Evolutionary conservation across 2,888 invertebrate species (phyloP).

Genomic region (Salticus scenicus): DNA sequence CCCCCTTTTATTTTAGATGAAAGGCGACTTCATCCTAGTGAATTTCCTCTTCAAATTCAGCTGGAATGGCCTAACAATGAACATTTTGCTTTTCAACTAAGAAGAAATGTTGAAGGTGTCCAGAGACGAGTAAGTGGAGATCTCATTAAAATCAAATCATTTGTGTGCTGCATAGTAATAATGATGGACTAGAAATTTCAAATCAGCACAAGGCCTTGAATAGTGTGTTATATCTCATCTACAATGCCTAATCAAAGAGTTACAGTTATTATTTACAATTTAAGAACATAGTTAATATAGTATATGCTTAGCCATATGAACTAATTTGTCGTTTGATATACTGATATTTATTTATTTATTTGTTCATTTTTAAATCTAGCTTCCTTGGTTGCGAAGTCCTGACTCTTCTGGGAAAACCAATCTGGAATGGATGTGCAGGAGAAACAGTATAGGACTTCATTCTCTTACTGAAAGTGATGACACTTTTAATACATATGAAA

Average conservation of each 20-base stretch:
- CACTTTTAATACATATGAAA: constrained; percentile 81
- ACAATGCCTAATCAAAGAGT: no score
- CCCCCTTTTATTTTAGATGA: constrained; percentile 82
- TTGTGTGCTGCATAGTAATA: no score
- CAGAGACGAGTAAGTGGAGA: constrained; percentile 52
- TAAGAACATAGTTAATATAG: no score
- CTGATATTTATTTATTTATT: no score
- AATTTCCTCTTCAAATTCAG: constrained; percentile 88
- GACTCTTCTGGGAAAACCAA: constrained; percentile 59
- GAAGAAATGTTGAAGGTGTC: constrained; percentile 77
- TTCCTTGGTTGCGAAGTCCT: constrained; percentile 63
- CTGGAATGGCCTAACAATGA: constrained; percentile 80
- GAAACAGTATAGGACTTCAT: constrained; percentile 42
- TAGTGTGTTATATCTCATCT: no score
- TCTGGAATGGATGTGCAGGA: constrained; percentile 50
- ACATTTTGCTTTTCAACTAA: constrained; percentile 87
- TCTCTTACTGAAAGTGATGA: constrained; percentile 55
- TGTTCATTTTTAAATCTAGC: constrained; percentile 13
- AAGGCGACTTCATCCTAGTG: constrained; percentile 90
- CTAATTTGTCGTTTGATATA: no score
- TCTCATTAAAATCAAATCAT: no score
- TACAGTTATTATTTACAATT: no score
- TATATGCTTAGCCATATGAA: no score
- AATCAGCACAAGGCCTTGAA: no score
- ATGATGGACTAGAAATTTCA: no score